Conservation (phyloP, 2,888 invertebrate genomes). For the Drosophila mimetica region DNA sequence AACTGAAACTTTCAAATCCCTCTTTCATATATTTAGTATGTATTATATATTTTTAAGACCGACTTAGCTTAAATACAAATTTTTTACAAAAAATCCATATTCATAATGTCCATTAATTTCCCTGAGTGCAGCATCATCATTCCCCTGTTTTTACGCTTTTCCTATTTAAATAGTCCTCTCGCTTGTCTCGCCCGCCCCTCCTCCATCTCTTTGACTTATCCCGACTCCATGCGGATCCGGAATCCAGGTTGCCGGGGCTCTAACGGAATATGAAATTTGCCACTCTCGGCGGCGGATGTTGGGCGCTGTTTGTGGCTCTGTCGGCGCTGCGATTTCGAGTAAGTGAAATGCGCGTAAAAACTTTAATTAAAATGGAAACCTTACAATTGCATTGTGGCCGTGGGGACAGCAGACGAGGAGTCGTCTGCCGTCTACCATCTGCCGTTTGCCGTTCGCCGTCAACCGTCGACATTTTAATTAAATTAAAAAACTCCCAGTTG, state of each 20-base stretch:
- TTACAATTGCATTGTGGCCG: slow-evolving; percentile 73
- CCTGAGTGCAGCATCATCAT: background rate
- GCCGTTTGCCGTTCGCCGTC: background rate
- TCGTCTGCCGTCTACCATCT: slow-evolving; percentile 25
- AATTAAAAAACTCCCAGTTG: slow-evolving; percentile 13
- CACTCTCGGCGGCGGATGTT: slow-evolving; percentile 4
- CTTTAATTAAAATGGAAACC: slow-evolving; percentile 78
- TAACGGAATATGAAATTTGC: slow-evolving; percentile 70
- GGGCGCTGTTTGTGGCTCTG: slow-evolving; percentile 50
- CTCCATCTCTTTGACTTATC: slow-evolving; percentile 5
- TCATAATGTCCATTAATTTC: background rate
- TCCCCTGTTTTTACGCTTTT: slow-evolving; percentile 46
- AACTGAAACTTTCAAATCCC: no score
- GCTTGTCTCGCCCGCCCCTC: background rate
- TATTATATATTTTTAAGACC: no score
- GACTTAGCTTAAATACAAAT: no score
- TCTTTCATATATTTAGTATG: no score
- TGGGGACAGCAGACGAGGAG: slow-evolving; percentile 37
- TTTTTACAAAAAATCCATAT: no score
- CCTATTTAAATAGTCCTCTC: slow-evolving; percentile 63
- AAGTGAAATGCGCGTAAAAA: slow-evolving; percentile 71
- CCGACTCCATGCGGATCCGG: background rate
- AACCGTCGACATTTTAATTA: slow-evolving; percentile 13
- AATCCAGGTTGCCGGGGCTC: slow-evolving; percentile 40
- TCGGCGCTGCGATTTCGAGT: slow-evolving; percentile 55